Base-by-base conservation (phyloP, 2,113 vertebrate genomes). In the Entosphenus tridentatus region DNA sequence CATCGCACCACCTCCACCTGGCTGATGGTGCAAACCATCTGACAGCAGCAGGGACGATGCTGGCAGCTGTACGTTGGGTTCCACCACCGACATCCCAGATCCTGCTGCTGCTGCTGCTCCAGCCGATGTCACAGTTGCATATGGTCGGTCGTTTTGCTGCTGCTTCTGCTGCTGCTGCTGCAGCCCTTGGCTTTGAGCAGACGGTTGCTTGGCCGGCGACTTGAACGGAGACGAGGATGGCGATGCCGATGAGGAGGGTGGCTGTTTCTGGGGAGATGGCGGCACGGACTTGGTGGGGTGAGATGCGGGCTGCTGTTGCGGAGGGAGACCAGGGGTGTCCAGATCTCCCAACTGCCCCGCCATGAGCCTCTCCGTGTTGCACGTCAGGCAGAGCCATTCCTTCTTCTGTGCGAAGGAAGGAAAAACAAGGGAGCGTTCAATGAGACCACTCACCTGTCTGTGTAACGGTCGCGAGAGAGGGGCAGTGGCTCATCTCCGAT, bases 341-440 rank as follows among this genome's bases (percentile, higher is more conserved):
- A 39, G 76, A 74, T 92, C 89, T 56, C 88, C 93, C 55, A 98
- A 79, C 77, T 83, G 83, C 77, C 89, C 91, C 71, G 95, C 89
- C 7, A 96, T 80, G 70, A 96, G 84, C 74, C 92, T 81, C 80
- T 93, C 86, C 9, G 92, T 97, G 87, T 98, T 92, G 83, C 92
- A 98, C 80, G 93, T 97, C 82, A 98, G 82, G 77, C 93, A 98
- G 57, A 98, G 85, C 93, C 93, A 98, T 82, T 98, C 91, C 21
- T 89, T 91, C 79, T 92, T 95, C 93, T 98, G 80, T 73, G 87
- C 85, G 72, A 80, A 39, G 39, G 39, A 39, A 39, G 39, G 39
- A 39, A 39, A 39, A 39, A 39, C 39, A 39, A 39, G 39, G 39
- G 39, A 39, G 39, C 39, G 39, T 39, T 39, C 39, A 39, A 39